Evolutionary conservation across 2,888 invertebrate species (phyloP), one percentile per base, ranked within the genome.

Genomic region (Ophioninae sp.): DNA sequence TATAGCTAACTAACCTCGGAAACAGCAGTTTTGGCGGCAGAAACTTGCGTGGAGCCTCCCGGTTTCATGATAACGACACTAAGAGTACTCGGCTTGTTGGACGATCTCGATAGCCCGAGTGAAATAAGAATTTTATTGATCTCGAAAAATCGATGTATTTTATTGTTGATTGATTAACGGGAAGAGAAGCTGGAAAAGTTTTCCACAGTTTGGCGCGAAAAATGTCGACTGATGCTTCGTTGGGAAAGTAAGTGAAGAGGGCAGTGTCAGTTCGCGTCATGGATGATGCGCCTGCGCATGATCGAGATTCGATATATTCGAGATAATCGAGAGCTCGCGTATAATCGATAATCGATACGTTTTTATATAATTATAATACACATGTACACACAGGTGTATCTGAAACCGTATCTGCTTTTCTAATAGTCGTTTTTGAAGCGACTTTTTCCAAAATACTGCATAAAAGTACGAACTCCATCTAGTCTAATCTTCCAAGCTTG

Each of bases 1-100:
- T 39, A 64, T 69, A 68, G 56, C 22, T 68, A 68, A 88, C 89
- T 91, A 91, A 92, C 92, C 91, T 92, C 90, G 77, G 88, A 72
- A 84, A 79, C 76, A 81, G 72, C 86, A 51, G 86, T 89, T 90
- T 90, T 89, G 86, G 87, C 87, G 85, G 88, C 81, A 86, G 90
- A 87, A 87, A 89, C 87, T 87, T 90, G 90, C 23, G 89, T 89
- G 51, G 88, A 87, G 85, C 89, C 88, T 87, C 89, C 91, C 58
- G 91, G 88, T 88, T 88, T 90, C 91, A 91, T 91, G 88, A 81
- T 89, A 79, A 74, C 64, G 68, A 10, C 39, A 64, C 37, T 59
- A 10, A 73, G 58, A 37, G 82, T 72, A 30, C 79, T 79, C 72
- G 78, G 79, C 71, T 78, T 72, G 78, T 64, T 73, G 78, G 68